Percentiles rank a stretch among this genome's conserved stretches.
phyloP scores from a whole-genome alignment of 2,113 vertebrate genomes.

The Kryptolebias marmoratus region DNA sequence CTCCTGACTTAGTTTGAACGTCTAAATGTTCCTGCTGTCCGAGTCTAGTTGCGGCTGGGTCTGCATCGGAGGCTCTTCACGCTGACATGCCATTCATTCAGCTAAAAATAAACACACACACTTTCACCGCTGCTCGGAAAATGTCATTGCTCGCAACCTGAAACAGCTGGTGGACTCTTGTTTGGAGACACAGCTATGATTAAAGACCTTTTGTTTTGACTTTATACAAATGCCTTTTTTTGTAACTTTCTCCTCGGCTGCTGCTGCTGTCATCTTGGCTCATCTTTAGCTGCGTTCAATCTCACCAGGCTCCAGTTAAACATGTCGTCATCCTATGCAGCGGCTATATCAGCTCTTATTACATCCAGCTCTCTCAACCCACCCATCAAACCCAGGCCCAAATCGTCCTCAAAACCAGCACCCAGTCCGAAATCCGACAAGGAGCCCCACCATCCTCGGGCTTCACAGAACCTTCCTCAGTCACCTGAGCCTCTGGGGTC shows the following conservation, averaged over 20 bases:
- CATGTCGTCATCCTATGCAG: slow-evolving; percentile 76
- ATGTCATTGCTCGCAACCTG: slow-evolving; percentile 51
- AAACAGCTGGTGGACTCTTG: background rate
- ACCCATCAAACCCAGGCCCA: slow-evolving; percentile 1
- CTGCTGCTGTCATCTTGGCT: slow-evolving; percentile 23
- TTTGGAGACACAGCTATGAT: background rate
- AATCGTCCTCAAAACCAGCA: background rate
- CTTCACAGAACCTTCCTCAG: background rate
- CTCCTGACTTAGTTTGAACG: background rate
- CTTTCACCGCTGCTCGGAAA: slow-evolving; percentile 45
- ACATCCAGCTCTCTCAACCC: slow-evolving; percentile 23
- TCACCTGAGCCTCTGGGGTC: slow-evolving; percentile 30
- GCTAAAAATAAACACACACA: slow-evolving; percentile 72
- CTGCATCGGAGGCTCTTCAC: slow-evolving; percentile 70
- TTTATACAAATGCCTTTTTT: slow-evolving; percentile 1
- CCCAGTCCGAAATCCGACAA: slow-evolving; percentile 9
- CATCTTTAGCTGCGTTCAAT: slow-evolving; percentile 5
- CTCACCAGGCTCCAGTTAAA: slow-evolving; percentile 20
- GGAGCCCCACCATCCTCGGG: background rate
- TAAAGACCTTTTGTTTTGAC: background rate
- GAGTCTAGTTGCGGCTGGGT: slow-evolving; percentile 56
- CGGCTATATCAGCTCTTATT: slow-evolving; percentile 67
- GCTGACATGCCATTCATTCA: slow-evolving; percentile 67
- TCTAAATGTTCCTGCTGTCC: slow-evolving; percentile 32
- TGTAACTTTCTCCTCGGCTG: slow-evolving; percentile 3